Base-by-base conservation (phyloP, 2,113 vertebrate genomes). In the Oncorhynchus gorbuscha region DNA sequence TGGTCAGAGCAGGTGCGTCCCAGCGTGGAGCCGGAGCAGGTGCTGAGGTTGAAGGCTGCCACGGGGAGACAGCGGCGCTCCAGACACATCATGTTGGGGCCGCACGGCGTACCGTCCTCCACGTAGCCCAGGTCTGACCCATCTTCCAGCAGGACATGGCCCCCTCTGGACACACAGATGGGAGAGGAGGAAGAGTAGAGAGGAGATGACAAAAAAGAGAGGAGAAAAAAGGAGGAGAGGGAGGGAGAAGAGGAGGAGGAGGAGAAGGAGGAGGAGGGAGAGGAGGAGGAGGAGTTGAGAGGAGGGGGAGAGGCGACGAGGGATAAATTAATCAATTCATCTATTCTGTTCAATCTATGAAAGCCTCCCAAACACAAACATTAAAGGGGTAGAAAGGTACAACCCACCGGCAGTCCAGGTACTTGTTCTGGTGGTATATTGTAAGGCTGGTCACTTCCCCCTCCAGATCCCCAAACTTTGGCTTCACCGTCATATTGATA, bases 51-150 rank as follows among this genome's bases (percentile, higher is more conserved):
- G 92, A 99, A 98, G 72, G 95, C 92, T 0, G 92, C 90, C 79
- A 95, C 92, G 3, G 96, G 95, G 84, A 98, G 95, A 94, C 97
- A 99, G 91, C 93, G 96, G 74, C 92, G 95, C 76, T 95, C 96
- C 87, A 97, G 89, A 87, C 97, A 98, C 93, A 98, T 93, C 96
- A 98, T 98, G 86, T 96, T 96, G 79, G 97, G 96, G 3, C 97
- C 97, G 0, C 97, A 99, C 32, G 96, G 95, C 0, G 96, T 96
- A 81, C 97, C 97, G 0, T 97, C 95, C 89, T 97, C 96, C 87
- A 99, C 96, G 0, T 98, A 99, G 85, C 97, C 97, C 90, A 99
- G 89, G 86, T 96, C 95, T 0, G 96, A 95, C 72, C 96, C 96
- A 0, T 98, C 97, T 30, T 96, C 96, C 82, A 98, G 90, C 85